Conservation (phyloP, 2,113 vertebrate species). For the Porphyrio hochstetteri region DNA sequence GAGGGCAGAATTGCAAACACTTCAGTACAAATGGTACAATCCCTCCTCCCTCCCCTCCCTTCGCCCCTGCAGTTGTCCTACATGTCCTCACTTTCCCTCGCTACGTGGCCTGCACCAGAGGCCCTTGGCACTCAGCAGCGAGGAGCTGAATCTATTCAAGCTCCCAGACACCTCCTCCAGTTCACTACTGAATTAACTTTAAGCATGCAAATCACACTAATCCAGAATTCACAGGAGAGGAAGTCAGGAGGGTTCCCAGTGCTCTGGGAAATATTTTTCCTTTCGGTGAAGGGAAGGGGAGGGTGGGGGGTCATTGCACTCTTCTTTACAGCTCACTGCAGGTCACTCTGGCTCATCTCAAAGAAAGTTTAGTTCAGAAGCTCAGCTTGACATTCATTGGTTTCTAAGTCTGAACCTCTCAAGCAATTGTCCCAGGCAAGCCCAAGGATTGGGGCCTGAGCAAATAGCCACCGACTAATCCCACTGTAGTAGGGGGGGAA, state of each 20-base stretch:
- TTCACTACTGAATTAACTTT: constrained; percentile 47
- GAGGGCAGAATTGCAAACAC: constrained; percentile 51
- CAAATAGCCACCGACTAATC: constrained; percentile 41
- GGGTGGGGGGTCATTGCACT: constrained; percentile 8
- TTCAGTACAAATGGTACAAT: constrained; percentile 38
- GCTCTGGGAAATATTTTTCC: constrained; percentile 13
- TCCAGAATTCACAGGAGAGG: constrained; percentile 55
- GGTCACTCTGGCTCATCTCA: constrained; percentile 56
- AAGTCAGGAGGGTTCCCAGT: constrained; percentile 42
- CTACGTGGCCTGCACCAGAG: not conserved
- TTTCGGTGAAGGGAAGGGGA: not conserved
- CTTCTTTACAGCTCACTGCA: constrained; percentile 35
- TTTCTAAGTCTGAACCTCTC: constrained; percentile 52
- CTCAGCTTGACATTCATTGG: constrained; percentile 34
- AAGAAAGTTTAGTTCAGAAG: constrained; percentile 52
- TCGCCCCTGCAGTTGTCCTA: constrained; percentile 24
- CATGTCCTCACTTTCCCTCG: constrained; percentile 58
- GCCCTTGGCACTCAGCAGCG: constrained; percentile 5
- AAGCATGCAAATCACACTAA: constrained; percentile 59
- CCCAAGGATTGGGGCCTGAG: constrained; percentile 5
- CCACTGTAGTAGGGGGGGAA: constrained; percentile 50
- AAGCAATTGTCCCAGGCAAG: constrained; percentile 6
- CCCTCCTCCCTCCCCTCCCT: constrained; percentile 51
- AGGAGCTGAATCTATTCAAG: constrained; percentile 44
- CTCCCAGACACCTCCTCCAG: constrained; percentile 43